Conservation (phyloP, 2,888 invertebrate species). For the Temnothorax unifasciatus region DNA sequence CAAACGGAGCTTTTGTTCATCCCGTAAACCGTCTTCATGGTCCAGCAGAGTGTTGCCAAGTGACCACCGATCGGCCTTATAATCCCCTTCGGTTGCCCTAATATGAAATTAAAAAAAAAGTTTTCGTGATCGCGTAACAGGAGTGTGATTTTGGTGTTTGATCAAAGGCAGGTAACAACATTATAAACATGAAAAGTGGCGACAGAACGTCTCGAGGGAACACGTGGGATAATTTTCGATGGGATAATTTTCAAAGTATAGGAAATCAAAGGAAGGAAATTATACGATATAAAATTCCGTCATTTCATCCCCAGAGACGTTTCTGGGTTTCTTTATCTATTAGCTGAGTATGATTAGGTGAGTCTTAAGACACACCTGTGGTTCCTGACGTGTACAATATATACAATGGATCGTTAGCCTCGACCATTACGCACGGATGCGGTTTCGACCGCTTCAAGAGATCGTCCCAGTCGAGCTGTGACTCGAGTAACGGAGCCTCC, state of each 20-base stretch:
- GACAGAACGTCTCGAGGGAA: neutral
- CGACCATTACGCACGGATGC: constrained; percentile 94
- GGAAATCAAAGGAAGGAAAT: neutral
- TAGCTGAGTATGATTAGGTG: neutral
- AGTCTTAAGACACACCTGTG: constrained; percentile 88
- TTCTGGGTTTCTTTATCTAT: neutral
- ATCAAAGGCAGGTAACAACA: neutral
- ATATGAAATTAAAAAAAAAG: neutral
- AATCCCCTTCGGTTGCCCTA: constrained; percentile 90
- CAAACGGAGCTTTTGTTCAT: constrained; percentile 93
- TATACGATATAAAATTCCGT: neutral
- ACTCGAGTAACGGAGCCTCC: constrained; percentile 88
- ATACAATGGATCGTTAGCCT: constrained; percentile 96
- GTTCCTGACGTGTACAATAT: constrained; percentile 97
- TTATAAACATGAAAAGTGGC: neutral
- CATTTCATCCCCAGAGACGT: neutral
- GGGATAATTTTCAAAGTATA: neutral
- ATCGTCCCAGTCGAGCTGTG: constrained; percentile 93
- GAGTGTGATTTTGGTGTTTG: neutral
- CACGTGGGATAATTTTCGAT: neutral
- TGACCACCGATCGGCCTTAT: constrained; percentile 96
- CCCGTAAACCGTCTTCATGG: constrained; percentile 94
- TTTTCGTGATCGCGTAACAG: neutral
- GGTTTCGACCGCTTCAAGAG: constrained; percentile 89
- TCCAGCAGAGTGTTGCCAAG: constrained; percentile 94